phyloP scores from a whole-genome alignment of 2,888 invertebrate species.

The Encarsia formosa region DNA sequence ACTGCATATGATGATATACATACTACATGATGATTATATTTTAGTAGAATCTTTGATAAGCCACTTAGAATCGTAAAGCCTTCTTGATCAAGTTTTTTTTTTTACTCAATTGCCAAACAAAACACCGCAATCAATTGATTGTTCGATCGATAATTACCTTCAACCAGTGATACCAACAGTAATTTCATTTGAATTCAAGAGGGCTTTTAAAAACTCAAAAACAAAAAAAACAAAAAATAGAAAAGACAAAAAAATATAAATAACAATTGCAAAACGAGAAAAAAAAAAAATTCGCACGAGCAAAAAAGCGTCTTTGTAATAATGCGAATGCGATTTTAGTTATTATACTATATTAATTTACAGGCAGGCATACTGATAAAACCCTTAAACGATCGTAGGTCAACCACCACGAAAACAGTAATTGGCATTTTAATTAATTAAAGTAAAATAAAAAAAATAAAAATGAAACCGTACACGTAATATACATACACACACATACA shows the following conservation, averaged over 20 bases:
- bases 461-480: slow-evolving; percentile 20
- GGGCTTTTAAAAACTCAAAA: no score
- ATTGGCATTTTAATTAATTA: slow-evolving; percentile 16
- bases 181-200: no score
- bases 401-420: slow-evolving; percentile 13
- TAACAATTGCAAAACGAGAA: no score
- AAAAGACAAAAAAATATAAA: no score
- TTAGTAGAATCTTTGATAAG: slow-evolving; percentile 48
- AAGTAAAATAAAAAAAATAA: slow-evolving; percentile 13
- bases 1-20: slow-evolving; percentile 42
- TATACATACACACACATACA: slow-evolving; percentile 26
- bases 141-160: no score
- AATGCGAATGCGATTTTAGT: slow-evolving; percentile 19
- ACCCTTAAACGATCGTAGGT: slow-evolving; percentile 23
- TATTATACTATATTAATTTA: slow-evolving; percentile 36
- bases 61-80: slow-evolving; percentile 27
- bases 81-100: no score
- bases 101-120: no score
- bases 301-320: no score
- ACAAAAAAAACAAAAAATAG: no score
- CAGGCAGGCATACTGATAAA: slow-evolving; percentile 35
- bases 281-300: no score
- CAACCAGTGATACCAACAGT: no score
- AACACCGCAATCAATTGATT: no score
- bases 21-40: slow-evolving; percentile 41